Conservation (phyloP, 2,888 invertebrate genomes). For the Drosophila neoperkinsi region DNA sequence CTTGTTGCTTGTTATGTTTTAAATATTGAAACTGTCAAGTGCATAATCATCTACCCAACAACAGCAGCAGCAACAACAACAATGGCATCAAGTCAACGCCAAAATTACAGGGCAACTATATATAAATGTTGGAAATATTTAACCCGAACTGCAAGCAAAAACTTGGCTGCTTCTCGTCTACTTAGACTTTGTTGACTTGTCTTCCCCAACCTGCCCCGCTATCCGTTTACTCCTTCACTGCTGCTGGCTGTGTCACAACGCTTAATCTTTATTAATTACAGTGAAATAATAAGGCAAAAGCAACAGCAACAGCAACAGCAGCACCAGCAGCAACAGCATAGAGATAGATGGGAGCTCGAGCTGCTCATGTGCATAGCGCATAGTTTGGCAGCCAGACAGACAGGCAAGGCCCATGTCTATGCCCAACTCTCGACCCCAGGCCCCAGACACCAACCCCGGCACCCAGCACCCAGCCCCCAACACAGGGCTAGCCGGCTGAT, state of each 20-base stretch:
- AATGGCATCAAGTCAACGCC: conserved; percentile 29
- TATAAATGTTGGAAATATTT: conserved; percentile 53
- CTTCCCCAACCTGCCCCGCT: conserved; percentile 6
- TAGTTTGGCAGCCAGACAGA: conserved; percentile 58
- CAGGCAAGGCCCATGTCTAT: conserved; percentile 15
- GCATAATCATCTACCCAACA: conserved; percentile 60
- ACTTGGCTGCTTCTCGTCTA: conserved; percentile 44
- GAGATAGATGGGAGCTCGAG: conserved; percentile 55
- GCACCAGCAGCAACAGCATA: conserved; percentile 12
- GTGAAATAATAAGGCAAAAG: conserved; percentile 77
- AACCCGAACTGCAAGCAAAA: conserved; percentile 49
- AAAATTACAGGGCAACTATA: conserved; percentile 64
- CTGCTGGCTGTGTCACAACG: conserved; percentile 71
- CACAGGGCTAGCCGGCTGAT: conserved; percentile 23
- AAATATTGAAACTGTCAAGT: conserved; percentile 77
- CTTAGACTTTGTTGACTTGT: conserved; percentile 38
- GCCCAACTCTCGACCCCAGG: conserved; percentile 41
- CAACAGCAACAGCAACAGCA: conserved; percentile 9
- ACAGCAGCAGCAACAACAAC: conserved; percentile 14
- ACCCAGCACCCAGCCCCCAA: conserved; percentile 18
- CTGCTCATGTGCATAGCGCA: conserved; percentile 50
- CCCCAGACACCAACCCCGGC: conserved; percentile 19
- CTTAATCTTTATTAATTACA: conserved; percentile 84
- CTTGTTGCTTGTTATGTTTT: conserved; percentile 57
- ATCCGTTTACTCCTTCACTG: conserved; percentile 18